Evolutionary conservation across 2,797 vertebrate species (phyloP).

Genomic region (Xenops minutus): DNA sequence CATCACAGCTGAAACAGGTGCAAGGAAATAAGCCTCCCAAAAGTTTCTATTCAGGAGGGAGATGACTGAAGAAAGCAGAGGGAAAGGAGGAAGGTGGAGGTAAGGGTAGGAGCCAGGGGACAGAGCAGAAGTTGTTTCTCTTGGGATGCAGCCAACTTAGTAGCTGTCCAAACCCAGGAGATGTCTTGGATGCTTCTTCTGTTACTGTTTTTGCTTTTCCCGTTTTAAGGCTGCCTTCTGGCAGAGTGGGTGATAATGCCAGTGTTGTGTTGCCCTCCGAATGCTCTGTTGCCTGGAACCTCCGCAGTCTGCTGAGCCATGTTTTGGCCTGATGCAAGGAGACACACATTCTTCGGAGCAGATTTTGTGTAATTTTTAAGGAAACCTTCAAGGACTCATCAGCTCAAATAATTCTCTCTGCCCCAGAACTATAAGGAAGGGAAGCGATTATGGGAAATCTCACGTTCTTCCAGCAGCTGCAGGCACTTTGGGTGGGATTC

Average conservation of each 20-base stretch:
- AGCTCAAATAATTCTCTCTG: constrained; percentile 23
- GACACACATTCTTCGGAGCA: not conserved
- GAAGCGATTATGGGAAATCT: constrained; percentile 21
- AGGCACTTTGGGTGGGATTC: constrained; percentile 46
- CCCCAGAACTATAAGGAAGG: constrained; percentile 44
- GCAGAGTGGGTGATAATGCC: fast-evolving
- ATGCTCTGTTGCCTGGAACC: not conserved
- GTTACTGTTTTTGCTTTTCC: not conserved
- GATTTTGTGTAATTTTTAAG: constrained; percentile 28
- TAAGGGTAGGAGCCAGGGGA: constrained; percentile 8
- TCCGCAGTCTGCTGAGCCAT: not conserved
- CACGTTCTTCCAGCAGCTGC: constrained; percentile 51
- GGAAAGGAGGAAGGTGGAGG: constrained; percentile 29
- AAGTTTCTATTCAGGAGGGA: constrained; percentile 51
- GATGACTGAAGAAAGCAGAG: constrained; percentile 30
- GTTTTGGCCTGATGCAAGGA: not conserved
- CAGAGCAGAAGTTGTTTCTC: constrained; percentile 51
- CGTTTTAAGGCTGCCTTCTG: not conserved
- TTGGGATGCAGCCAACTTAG: constrained; percentile 49
- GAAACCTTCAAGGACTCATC: constrained; percentile 49
- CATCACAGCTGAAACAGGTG: constrained; percentile 67
- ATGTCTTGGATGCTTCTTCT: constrained; percentile 21
- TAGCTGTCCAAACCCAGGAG: constrained; percentile 30
- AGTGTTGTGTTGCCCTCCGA: not conserved
- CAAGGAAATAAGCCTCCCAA: constrained; percentile 65